Evolutionary conservation across 2,113 vertebrate genomes (phyloP), one percentile per base, ranked within the genome.

Genomic region (Carassius auratus): DNA sequence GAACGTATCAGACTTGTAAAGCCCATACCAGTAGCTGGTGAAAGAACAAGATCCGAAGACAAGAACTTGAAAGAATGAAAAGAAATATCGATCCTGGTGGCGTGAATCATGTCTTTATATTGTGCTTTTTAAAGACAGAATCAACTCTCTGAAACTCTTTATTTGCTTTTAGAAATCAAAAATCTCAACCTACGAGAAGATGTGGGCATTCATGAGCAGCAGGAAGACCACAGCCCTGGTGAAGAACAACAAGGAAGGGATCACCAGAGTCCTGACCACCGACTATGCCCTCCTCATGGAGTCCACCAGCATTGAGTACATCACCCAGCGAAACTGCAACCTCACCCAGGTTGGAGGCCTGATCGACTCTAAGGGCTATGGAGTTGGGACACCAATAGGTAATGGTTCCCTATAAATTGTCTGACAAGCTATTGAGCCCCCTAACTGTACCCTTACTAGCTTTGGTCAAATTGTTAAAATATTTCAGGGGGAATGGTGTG

Each of bases 161-260:
- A 85, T 87, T 81, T 45, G 33, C 48, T 62, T 90, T 73, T 91
- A 99, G 98, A 99, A 99, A 95, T 99, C 98, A 57, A 98, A 97
- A 86, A 99, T 99, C 90, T 99, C 98, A 3, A 99, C 98, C 0
- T 99, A 99, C 0, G 98, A 99, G 93, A 99, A 98, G 92, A 99
- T 99, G 98, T 99, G 98, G 98, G 96, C 97, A 0, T 99, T 99
- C 86, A 99, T 99, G 98, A 98, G 97, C 94, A 98, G 97, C 92
- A 92, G 98, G 91, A 97, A 98, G 90, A 97, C 96, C 94, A 99
- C 97, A 0, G 97, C 97, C 0, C 87, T 99, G 87, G 94, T 99
- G 23, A 97, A 97, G 91, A 99, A 97, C 93, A 99, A 97, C 2
- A 95, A 94, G 0, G 97, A 98, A 73, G 98, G 98, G 5, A 98